These are phyloP conservation scores for Donacobius atricapilla DNA, from an alignment of 2,113 vertebrate species.

Conservation along the genomic window DNA sequence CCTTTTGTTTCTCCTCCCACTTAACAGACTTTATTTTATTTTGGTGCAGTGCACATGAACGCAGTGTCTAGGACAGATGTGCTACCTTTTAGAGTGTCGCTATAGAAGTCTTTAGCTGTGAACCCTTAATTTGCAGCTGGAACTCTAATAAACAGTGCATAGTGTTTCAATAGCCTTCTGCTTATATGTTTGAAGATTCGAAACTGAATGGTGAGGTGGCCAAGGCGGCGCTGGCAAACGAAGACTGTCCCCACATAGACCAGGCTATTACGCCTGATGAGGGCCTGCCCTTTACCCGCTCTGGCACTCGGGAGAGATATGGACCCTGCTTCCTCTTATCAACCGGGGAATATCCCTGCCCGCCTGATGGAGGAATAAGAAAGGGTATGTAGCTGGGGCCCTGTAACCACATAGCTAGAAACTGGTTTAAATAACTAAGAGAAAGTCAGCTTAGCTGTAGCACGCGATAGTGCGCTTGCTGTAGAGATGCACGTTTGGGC, in stretches of 20 bases:
- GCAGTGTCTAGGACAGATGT: slow-evolving; percentile 60
- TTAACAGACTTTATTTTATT: slow-evolving; percentile 47
- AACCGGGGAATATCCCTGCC: slow-evolving; percentile 94
- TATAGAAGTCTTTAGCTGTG: slow-evolving; percentile 62
- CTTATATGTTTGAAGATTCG: slow-evolving; percentile 93
- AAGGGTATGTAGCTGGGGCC: slow-evolving; percentile 95
- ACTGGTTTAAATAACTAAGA: neutral
- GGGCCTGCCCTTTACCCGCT: slow-evolving; percentile 93
- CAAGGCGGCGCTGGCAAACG: slow-evolving; percentile 96
- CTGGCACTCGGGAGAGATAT: slow-evolving; percentile 90
- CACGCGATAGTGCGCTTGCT: slow-evolving; percentile 57
- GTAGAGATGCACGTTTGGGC: slow-evolving; percentile 62
- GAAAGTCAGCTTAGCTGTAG: slow-evolving; percentile 50
- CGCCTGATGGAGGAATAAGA: slow-evolving; percentile 94
- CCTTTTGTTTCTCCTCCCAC: slow-evolving; percentile 44
- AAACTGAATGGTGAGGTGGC: slow-evolving; percentile 97
- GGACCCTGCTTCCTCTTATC: slow-evolving; percentile 98
- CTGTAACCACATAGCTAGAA: slow-evolving; percentile 50
- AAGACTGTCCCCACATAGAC: slow-evolving; percentile 99
- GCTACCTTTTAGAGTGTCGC: slow-evolving; percentile 50
- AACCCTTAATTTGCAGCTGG: slow-evolving; percentile 61
- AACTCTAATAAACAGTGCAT: slow-evolving; percentile 73
- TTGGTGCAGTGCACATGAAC: slow-evolving; percentile 14
- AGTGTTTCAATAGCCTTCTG: slow-evolving; percentile 86
- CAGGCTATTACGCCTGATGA: slow-evolving; percentile 98